Base-by-base conservation (phyloP, 2,888 invertebrate species). In the Nemoura dubitans region DNA sequence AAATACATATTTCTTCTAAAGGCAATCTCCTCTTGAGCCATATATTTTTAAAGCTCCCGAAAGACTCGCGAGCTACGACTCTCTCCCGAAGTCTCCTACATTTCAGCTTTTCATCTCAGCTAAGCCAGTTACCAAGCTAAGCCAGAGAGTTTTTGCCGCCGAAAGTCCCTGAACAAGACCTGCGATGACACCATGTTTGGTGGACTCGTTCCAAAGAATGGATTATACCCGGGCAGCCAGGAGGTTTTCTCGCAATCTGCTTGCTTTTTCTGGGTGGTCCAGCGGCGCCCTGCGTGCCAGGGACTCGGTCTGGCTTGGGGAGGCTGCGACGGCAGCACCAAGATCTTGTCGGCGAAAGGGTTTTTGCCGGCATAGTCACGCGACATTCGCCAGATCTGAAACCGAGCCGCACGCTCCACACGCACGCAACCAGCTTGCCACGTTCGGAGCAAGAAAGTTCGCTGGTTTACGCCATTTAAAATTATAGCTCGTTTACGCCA, bases 261-360 rank as follows among this genome's bases (percentile, higher is more conserved):
- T 2, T 28, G 16, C 29, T 81, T 81, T 81, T 28, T 30, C 81
- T 81, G 81, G 81, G 81, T 81, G 81, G 81, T 81, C 81, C 81
- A 30, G 78, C 30, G 28, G 16, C n/a, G 3, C 76, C 5, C 26
- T 76, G 76, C 76, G 76, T 25, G 76, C 21, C 5, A 25, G 76
- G 21, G 81, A 30, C 10, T 14, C 28, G 25, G 76, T 16, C 25
- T 7, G 5, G 78, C 28, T 78, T 78, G 78, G 78, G 78, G 81
- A 81, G n/a, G 81, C 30, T 81, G 81, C 30, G 28, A 25, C 78
- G n/a, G 78, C 78, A 6, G 76, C 25, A n/a, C n/a, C n/a, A 2
- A 26, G 78, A 78, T 81, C 81, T 81, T 81, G 81, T 81, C 81
- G n/a, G 81, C 21, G n/a, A 78, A 81, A 81, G 81, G 81, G 10